Conservation (phyloP, 2,113 vertebrate species). For the Lepidothrix coronata region DNA sequence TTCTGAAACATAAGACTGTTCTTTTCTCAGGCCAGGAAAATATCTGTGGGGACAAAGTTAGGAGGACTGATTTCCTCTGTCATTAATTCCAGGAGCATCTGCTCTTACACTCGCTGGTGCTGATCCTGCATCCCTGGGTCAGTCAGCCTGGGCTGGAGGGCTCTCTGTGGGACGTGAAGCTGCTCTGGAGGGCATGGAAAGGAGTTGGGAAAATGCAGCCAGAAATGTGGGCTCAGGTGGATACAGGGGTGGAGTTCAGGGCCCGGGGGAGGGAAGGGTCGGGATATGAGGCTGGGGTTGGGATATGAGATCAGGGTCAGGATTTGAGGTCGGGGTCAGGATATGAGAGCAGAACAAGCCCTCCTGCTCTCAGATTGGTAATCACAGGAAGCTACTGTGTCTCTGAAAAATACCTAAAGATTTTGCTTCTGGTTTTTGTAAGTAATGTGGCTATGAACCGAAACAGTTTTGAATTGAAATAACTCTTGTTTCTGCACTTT, state of each 20-base stretch:
- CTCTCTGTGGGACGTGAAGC: background rate
- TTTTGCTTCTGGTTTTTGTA: background rate
- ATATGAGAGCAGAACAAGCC: background rate
- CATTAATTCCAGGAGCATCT: background rate
- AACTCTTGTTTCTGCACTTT: background rate
- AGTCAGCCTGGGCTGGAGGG: background rate
- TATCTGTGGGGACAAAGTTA: background rate
- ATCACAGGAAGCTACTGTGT: background rate
- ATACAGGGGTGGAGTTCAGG: background rate
- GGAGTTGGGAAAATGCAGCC: background rate
- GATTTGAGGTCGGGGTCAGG: background rate
- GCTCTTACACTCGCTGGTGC: background rate
- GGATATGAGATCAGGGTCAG: background rate
- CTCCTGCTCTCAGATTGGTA: background rate
- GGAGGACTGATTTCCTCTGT: background rate
- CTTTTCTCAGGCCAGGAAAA: background rate
- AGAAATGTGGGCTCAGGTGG: background rate
- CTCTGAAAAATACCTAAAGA: background rate
- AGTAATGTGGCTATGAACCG: background rate
- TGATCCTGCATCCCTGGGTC: background rate
- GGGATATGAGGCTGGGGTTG: background rate
- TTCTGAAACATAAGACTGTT: background rate
- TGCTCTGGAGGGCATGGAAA: background rate
- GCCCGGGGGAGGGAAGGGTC: fast-evolving
- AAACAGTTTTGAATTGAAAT: background rate